Conservation (phyloP, 92 coral and sea anemone genomes). For the Metridium senile region DNA sequence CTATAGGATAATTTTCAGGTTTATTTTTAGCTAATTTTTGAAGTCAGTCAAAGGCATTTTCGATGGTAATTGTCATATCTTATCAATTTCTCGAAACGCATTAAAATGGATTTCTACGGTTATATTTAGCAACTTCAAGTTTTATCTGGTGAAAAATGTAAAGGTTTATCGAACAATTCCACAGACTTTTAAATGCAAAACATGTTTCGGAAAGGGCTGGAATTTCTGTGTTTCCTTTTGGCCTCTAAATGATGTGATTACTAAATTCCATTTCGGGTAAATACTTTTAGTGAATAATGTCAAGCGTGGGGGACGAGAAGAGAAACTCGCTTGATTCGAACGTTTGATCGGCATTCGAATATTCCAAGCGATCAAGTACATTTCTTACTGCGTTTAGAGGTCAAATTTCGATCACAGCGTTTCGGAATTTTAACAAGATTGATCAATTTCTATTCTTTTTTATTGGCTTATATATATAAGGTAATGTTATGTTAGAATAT, state of each 20-base stretch:
- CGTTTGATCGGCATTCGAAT: background rate
- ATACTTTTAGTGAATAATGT: background rate
- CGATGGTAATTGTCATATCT: background rate
- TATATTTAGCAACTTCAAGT: slow-evolving; percentile 14
- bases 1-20: background rate
- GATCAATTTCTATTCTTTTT: background rate
- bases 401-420: background rate
- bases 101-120: background rate
- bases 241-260: slow-evolving; percentile 13
- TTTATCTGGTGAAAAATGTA: background rate
- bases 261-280: slow-evolving; percentile 17
- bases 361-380: background rate
- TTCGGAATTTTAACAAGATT: background rate
- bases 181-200: background rate
- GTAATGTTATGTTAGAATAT: background rate
- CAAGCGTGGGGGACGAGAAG: background rate
- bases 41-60: background rate
- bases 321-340: background rate
- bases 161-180: background rate
- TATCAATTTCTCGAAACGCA: background rate
- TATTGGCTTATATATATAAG: background rate
- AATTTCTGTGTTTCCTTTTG: slow-evolving; percentile 27
- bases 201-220: slow-evolving; percentile 36
- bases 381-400: slow-evolving; percentile 5
- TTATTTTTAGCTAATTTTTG: slow-evolving; percentile 20